A percentile compares a stretch with the other conserved stretches of the same genome.
These are phyloP conservation scores for Podargus strigoides DNA, from an alignment of 2,797 vertebrate genomes.

Conservation along the genomic window DNA sequence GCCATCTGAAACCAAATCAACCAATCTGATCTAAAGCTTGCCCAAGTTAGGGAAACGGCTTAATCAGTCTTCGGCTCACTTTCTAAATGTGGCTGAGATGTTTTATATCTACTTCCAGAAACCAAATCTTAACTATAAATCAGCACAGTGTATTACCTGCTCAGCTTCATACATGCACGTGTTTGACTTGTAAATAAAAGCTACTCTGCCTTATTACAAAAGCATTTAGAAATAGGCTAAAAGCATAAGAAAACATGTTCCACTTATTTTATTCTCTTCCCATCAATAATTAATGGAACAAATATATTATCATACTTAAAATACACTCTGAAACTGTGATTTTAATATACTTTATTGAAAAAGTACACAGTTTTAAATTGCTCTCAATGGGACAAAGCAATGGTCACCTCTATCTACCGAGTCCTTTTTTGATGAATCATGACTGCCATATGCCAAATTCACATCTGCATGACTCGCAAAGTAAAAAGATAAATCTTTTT, in stretches of 20 bases:
- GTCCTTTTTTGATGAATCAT: conserved; percentile 75
- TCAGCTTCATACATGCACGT: neutral
- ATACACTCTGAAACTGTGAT: conserved; percentile 69
- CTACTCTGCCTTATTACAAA: neutral
- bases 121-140: neutral
- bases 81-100: neutral
- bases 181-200: neutral
- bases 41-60: neutral
- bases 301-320: conserved; percentile 16
- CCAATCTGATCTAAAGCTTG: neutral
- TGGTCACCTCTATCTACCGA: conserved; percentile 58
- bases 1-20: neutral
- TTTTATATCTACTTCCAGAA: neutral
- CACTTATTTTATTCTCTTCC: conserved; percentile 20
- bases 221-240: neutral
- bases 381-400: conserved; percentile 89
- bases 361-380: conserved; percentile 92
- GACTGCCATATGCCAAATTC: conserved; percentile 73
- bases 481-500: conserved; percentile 75
- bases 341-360: conserved; percentile 96
- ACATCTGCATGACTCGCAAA: conserved; percentile 76
- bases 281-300: neutral
- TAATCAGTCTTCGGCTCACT: neutral
- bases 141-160: neutral
- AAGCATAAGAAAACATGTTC: neutral